Base-by-base conservation (phyloP, 2,113 vertebrate genomes). In the Opisthocomus hoazin region DNA sequence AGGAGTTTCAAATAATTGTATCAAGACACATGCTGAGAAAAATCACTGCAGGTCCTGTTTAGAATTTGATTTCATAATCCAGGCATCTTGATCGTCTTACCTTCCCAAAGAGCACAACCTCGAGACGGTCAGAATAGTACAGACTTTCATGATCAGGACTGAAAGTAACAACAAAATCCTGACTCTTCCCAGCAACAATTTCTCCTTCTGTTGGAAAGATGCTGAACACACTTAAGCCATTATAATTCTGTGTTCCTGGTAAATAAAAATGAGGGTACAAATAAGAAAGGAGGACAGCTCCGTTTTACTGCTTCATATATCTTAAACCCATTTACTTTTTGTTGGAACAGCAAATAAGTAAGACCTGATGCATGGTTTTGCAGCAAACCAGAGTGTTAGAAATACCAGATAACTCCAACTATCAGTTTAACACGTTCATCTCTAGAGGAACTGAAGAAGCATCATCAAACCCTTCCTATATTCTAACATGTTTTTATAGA, bases 121-220 rank as follows among this genome's bases (percentile, higher is more conserved):
- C 98, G 48, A 99, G 97, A n/a, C 22, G 45, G 96, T 99, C 99
- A 0, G 98, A 98, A 61, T 98, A 99, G 97, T 98, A 97, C 22
- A 98, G 96, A 87, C 98, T 99, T 24, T 98, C 97, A 7, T 99
- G 99, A 74, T 99, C 99, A 1, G 99, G 99, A 29, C 98, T 98
- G 97, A 99, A 99, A 64, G 98, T 98, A 74, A 99, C 97, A 1
- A 91, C 92, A 70, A 99, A 96, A 77, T 99, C 98, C 91, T 98
- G 98, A 30, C 80, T 96, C 70, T 93, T 93, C 61, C 98, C 98
- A 13, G 98, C 97, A 22, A 89, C 78, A 48, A 99, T 97, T 91
- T 97, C 53, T 81, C 99, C 99, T 95, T 98, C 96, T 92, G 87
- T 77, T 3, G 99, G 99, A 60, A 58, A 79, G 36, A 98, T 94